Evolutionary conservation across 2,113 vertebrate genomes (phyloP), one percentile per base, ranked within the genome.

Genomic region (Anguilla japonica): DNA sequence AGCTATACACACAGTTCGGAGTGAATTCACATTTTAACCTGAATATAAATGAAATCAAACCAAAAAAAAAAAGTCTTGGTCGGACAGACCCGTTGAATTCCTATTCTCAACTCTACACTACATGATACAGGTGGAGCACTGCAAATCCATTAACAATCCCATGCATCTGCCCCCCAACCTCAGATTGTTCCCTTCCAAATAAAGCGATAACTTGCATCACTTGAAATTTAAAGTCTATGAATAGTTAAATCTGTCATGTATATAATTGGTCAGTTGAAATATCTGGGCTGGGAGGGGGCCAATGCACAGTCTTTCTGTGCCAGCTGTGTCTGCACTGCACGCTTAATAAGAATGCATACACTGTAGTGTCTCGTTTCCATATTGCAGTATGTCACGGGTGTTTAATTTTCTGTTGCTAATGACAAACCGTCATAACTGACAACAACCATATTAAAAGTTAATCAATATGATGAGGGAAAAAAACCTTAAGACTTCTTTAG

Each of bases 401-500:
- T 67, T 5, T 67, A n/a, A 15, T 84, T 53, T 53, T 40, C 60
- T 71, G 16, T 46, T 53, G n/a, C 79, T 26, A 13, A 56, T 67
- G 63, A 43, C 46, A 53, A 39, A 39, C 20, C 60, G 50, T 79
- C 11, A 78, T 83, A 41, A 83, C 78, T 41, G 13, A 43, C 16
- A 88, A 85, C 41, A 88, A 85, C 41, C 15, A 86, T 86, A 90
- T 92, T 14, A 16, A 88, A 90, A 87, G 90, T 90, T 85, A 79
- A 7, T 53, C 46, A 82, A 86, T 87, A 90, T 89, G 63, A 85
- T 88, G 63, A 81, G 43, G 81, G 56, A 63, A 83, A 15, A 71
- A 83, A 89, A 89, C 82, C 81, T 56, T 80, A 89, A 90, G 88
- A 88, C 89, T 84, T 88, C 71, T 78, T 75, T 20, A 83, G 57